Evolutionary conservation across 1,140 invertebrate genomes (phyloP).

Genomic region (Maconellicoccus hirsutus): DNA sequence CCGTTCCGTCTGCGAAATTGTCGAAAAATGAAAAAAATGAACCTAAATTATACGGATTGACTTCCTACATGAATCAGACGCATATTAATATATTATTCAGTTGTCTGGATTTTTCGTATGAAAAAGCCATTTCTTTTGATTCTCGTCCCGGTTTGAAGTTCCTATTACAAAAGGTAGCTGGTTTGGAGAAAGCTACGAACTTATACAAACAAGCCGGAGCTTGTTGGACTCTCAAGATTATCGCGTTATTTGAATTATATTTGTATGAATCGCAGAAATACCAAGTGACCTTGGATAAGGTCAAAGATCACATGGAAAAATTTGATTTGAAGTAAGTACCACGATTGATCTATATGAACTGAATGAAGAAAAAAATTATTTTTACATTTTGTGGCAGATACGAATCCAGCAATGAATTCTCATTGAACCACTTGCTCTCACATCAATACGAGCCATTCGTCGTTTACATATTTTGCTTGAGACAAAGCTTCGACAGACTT

Average conservation of each 20-base stretch:
- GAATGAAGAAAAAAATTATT: too few species aligned
- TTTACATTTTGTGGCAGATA: neutral
- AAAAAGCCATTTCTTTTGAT: slow-evolving; percentile 73
- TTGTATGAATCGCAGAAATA: slow-evolving; percentile 49
- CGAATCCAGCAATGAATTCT: neutral
- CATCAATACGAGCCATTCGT: slow-evolving; percentile 29
- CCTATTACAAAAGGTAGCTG: slow-evolving; percentile 81
- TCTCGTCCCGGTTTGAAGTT: slow-evolving; percentile 81
- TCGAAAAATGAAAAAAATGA: slow-evolving; percentile 1
- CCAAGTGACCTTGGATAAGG: slow-evolving; percentile 45
- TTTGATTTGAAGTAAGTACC: slow-evolving; percentile 25
- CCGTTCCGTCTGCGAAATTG: too few species aligned
- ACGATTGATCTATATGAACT: too few species aligned
- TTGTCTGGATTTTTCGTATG: slow-evolving; percentile 67
- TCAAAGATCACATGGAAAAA: slow-evolving; percentile 50
- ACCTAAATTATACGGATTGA: slow-evolving; percentile 35
- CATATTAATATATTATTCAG: slow-evolving; percentile 58
- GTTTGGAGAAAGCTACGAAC: slow-evolving; percentile 76
- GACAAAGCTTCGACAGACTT: slow-evolving; percentile 44
- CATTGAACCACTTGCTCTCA: neutral
- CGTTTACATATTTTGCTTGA: slow-evolving; percentile 35
- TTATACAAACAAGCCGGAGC: slow-evolving; percentile 85
- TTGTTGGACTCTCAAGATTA: slow-evolving; percentile 79
- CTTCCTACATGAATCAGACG: slow-evolving; percentile 35
- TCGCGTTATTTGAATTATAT: slow-evolving; percentile 69